Base-by-base conservation (phyloP, 2,113 vertebrate genomes). In the Hydrochoerus hydrochaeris region DNA sequence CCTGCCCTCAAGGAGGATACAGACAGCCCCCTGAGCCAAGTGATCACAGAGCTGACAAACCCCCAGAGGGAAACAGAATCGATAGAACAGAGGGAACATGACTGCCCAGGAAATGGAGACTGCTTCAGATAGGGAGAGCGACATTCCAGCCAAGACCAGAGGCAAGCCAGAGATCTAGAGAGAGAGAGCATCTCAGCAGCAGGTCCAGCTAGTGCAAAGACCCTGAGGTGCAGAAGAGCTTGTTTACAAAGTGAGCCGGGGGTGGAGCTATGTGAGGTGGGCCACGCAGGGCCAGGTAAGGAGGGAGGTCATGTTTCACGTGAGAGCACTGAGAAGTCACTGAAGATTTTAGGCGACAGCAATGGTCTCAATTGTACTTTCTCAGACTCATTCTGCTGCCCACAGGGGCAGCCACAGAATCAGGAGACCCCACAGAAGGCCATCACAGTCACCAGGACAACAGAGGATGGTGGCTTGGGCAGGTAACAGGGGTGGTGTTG, bases 21-120 rank as follows among this genome's bases (percentile, higher is more conserved):
- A 3, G 91, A 16, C 54, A 14, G 26, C 8, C 12, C 24, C 77
- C 12, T 28, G 26, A 41, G n/a, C 7, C 4, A 22, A 12, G 28
- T 8, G 16, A 20, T 32, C 20, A 0, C 10, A 88, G 78, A 52
- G 13, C 22, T 13, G 26, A 58, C 7, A 19, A 69, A 65, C 5
- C 8, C 52, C 57, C 0, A 11, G 3, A 71, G 19, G 60, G 77
- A 69, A 60, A 19, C 0, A 17, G 58, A 1, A 14, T 3, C 17
- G 20, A 0, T 1, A 11, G 16, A 35, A 0, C 12, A 77, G 10
- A 41, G 0, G 24, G 69, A 19, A 67, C 32, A 20, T 5, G 93
- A 32, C 87, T 32, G 26, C 38, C 0, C 0, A 44, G 87, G 38
- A 44, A 46, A 38, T 2, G 7, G 58, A 35, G 6, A 24, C 32